Conservation (phyloP, 2,113 vertebrate genomes). For the Cochlearius cochlearius region DNA sequence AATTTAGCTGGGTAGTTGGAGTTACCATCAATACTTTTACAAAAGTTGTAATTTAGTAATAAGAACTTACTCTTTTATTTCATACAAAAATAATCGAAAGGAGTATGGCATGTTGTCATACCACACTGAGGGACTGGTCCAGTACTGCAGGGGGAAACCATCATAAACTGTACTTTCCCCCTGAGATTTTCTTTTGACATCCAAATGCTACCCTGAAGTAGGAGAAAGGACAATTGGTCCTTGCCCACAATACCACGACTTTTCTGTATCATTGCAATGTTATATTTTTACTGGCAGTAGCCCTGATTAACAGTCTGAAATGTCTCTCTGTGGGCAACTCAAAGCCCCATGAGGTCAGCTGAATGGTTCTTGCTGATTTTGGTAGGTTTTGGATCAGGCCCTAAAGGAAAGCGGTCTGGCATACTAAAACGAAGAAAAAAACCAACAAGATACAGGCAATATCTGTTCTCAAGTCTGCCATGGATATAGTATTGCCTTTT, state of each 20-base stretch:
- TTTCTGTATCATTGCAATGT: not conserved
- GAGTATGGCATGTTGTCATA: not conserved
- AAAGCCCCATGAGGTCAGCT: not conserved
- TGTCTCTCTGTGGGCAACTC: not conserved
- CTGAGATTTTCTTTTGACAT: not conserved
- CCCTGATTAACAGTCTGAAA: not conserved
- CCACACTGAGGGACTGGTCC: not conserved
- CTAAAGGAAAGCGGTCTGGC: not conserved
- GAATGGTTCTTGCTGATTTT: not conserved
- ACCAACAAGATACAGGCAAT: not conserved
- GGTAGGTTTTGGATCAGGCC: not conserved
- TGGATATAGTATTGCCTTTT: not conserved
- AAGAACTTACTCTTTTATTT: not conserved
- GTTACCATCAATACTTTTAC: not conserved
- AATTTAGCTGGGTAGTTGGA: not conserved
- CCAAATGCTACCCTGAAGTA: not conserved
- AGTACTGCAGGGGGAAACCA: not conserved
- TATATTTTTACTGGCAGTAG: not conserved
- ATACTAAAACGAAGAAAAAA: not conserved
- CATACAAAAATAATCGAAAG: not conserved
- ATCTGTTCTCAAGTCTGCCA: not conserved
- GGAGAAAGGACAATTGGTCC: not conserved
- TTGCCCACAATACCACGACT: not conserved
- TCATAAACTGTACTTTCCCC: not conserved
- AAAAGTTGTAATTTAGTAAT: not conserved